Evolutionary conservation across 2,797 vertebrate species (phyloP).

Genomic region (Eulemur albifrons): DNA sequence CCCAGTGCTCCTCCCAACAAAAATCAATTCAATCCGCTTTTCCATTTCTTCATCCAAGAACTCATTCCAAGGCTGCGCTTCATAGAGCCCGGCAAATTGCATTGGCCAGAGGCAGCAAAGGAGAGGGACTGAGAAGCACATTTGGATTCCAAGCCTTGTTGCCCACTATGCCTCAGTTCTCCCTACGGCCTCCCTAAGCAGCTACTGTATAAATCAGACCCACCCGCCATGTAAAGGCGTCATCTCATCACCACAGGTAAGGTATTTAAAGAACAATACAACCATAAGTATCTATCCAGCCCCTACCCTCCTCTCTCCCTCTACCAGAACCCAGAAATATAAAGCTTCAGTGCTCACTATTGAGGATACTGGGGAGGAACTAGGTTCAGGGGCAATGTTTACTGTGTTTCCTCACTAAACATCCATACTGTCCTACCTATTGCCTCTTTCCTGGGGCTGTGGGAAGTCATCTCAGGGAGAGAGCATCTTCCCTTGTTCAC

Average conservation of each 20-base stretch:
- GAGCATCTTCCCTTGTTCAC: not conserved
- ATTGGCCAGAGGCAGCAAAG: slow-evolving; percentile 51
- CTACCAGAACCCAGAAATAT: slow-evolving; percentile 35
- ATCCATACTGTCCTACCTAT: not conserved
- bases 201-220: not conserved
- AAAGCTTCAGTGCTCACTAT: not conserved
- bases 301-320: not conserved
- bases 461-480: not conserved
- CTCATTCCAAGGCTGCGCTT: slow-evolving; percentile 68
- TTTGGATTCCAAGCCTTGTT: slow-evolving; percentile 36
- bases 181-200: slow-evolving; percentile 16
- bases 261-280: slow-evolving; percentile 26
- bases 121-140: not conserved
- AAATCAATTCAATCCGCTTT: slow-evolving; percentile 60
- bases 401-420: slow-evolving; percentile 27
- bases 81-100: slow-evolving; percentile 61
- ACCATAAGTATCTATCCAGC: not conserved
- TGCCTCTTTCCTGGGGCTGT: not conserved
- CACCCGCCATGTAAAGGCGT: not conserved
- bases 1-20: slow-evolving; percentile 28
- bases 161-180: slow-evolving; percentile 1
- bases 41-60: slow-evolving; percentile 65
- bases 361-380: not conserved
- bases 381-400: not conserved
- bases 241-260: not conserved